A percentile compares a stretch with the other conserved stretches of the same genome.
These are phyloP conservation scores for Bellardia pandia DNA, from an alignment of 2,888 invertebrate genomes.

Conservation along the genomic window DNA sequence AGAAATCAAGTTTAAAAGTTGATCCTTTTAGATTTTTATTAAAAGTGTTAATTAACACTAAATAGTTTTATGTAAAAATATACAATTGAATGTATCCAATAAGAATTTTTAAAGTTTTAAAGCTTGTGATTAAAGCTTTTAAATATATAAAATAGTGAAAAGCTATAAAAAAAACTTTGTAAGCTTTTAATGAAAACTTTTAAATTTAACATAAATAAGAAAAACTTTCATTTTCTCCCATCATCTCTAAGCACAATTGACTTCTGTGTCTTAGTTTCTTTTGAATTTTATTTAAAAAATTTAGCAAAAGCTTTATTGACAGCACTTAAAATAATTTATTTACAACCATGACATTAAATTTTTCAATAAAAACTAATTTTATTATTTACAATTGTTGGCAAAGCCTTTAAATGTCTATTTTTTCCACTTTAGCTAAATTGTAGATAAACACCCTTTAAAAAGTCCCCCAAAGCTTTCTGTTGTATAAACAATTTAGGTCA, in stretches of 20 bases:
- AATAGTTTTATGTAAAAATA: too few species aligned
- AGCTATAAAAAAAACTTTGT: background rate
- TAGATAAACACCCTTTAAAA: conserved; percentile 39
- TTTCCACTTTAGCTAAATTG: background rate
- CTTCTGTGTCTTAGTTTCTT: too few species aligned
- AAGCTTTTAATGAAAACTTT: background rate
- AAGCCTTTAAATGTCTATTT: background rate
- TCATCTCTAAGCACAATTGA: background rate
- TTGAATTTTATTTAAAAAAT: too few species aligned
- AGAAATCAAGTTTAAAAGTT: too few species aligned
- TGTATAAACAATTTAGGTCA: conserved; percentile 59
- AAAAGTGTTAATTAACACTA: too few species aligned
- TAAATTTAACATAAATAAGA: background rate
- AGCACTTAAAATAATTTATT: background rate
- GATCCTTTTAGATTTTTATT: too few species aligned
- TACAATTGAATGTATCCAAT: too few species aligned
- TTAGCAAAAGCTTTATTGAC: background rate
- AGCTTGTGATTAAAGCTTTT: too few species aligned
- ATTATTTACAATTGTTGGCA: background rate
- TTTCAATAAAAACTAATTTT: background rate
- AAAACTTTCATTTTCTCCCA: background rate
- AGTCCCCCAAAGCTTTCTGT: conserved; percentile 8
- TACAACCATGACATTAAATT: conserved; percentile 21
- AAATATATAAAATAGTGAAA: background rate
- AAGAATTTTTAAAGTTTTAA: too few species aligned